A percentile compares a stretch with the other conserved stretches of the same genome.
Evolutionary conservation across 2,888 invertebrate genomes (phyloP).

Genomic region (Spodoptera exigua): DNA sequence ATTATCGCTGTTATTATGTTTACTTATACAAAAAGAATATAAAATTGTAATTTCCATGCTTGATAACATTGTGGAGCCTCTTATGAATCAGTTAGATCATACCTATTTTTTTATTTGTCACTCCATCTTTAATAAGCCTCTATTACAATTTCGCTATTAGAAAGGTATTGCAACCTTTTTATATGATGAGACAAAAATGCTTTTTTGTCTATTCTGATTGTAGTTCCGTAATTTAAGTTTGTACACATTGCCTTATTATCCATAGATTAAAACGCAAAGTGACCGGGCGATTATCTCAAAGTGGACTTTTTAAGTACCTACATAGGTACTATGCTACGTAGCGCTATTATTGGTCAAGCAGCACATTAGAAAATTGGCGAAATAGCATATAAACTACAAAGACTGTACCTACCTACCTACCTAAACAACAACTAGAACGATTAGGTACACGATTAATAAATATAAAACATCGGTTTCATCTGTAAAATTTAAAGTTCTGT

Average conservation of each 20-base stretch:
- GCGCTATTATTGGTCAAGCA: conserved; percentile 15
- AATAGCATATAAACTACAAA: too few species aligned
- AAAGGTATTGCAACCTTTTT: too few species aligned
- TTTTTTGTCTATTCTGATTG: too few species aligned
- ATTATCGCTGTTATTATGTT: conserved; percentile 1
- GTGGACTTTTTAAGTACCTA: conserved; percentile 66
- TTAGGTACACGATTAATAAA: too few species aligned
- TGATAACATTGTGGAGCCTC: conserved; percentile 7
- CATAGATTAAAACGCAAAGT: conserved; percentile 62
- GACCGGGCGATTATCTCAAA: conserved; percentile 67
- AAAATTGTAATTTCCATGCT: conserved; percentile 7
- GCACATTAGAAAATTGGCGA: conserved; percentile 2
- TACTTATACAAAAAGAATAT: conserved; percentile 3
- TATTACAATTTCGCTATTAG: too few species aligned
- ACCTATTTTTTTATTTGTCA: background rate
- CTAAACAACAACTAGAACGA: too few species aligned
- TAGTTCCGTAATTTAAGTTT: background rate
- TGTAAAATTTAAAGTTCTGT: too few species aligned
- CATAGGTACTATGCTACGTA: too few species aligned
- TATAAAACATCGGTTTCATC: too few species aligned
- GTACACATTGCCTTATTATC: conserved; percentile 32
- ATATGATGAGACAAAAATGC: too few species aligned
- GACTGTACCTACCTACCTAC: too few species aligned
- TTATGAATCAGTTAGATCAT: background rate
- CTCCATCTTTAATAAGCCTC: too few species aligned